Evolutionary conservation across 2,888 invertebrate species (phyloP).

Genomic region (Mesorhabditis spiculigera): DNA sequence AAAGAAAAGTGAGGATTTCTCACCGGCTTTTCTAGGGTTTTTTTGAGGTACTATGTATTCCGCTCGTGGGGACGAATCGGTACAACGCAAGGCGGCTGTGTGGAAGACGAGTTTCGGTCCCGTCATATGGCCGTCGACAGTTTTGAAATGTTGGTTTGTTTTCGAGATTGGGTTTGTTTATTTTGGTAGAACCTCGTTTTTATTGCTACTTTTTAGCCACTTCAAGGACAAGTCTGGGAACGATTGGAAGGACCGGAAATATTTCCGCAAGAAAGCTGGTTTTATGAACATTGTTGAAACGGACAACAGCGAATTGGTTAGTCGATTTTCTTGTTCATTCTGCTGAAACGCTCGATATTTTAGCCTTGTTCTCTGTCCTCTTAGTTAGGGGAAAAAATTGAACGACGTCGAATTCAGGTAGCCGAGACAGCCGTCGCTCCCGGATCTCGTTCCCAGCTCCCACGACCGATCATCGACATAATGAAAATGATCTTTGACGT

Average conservation of each 20-base stretch:
- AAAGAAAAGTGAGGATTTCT: background rate
- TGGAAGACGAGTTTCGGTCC: constrained; percentile 50
- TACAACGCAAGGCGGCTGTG: constrained; percentile 76
- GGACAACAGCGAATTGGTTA: constrained; percentile 69
- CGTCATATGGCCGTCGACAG: constrained; percentile 41
- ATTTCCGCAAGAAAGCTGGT: constrained; percentile 73
- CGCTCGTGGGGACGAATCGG: constrained; percentile 95
- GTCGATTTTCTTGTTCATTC: constrained; percentile 6
- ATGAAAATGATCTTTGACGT: constrained; percentile 85
- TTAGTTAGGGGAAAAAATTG: background rate
- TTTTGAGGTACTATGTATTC: constrained; percentile 72
- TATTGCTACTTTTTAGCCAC: constrained; percentile 48
- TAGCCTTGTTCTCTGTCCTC: too few species aligned
- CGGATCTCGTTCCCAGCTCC: constrained; percentile 69
- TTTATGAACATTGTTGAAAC: constrained; percentile 82
- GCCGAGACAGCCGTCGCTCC: constrained; percentile 18
- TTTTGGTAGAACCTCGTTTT: background rate
- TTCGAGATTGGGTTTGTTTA: background rate
- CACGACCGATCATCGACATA: constrained; percentile 76
- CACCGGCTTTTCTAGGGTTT: background rate
- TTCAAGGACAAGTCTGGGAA: constrained; percentile 83
- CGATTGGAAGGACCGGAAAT: constrained; percentile 69
- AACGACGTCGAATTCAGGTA: too few species aligned
- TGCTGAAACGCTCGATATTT: too few species aligned
- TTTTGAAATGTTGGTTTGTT: constrained; percentile 33